Percentiles rank a stretch among this genome's conserved stretches.
Conservation (phyloP, 2,888 invertebrate genomes). For the Oscheius sp. region DNA sequence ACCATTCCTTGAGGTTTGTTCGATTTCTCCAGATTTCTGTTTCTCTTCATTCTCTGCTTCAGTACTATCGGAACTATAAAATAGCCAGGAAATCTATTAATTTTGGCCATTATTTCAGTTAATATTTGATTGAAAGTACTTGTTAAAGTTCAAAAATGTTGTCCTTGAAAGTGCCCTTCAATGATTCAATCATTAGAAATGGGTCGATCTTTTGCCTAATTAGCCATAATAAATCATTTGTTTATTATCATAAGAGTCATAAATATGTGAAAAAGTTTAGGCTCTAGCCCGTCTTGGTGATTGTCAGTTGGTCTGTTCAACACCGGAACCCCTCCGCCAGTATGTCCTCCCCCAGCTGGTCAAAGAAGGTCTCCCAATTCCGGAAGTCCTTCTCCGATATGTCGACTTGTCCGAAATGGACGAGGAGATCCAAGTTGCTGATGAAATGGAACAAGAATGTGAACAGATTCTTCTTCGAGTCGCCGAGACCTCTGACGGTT, state of each 20-base stretch:
- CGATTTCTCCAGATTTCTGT: background rate
- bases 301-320: constrained; percentile 32
- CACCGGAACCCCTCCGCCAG: constrained; percentile 30
- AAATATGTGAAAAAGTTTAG: background rate
- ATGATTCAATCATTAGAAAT: too few relatives aligned
- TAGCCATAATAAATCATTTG: too few relatives aligned
- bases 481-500: constrained; percentile 1
- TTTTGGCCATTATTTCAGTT: too few relatives aligned
- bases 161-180: too few relatives aligned
- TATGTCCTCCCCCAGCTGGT: constrained; percentile 24
- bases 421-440: constrained; percentile 8
- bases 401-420: constrained; percentile 29
- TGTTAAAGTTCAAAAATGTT: too few relatives aligned
- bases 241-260: too few relatives aligned
- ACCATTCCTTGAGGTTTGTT: constrained; percentile 31
- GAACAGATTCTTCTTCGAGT: constrained; percentile 22
- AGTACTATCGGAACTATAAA: background rate
- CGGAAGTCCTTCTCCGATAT: constrained; percentile 25
- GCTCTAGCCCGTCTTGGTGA: constrained; percentile 33
- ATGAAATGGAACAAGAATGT: constrained; percentile 34
- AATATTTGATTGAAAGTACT: too few relatives aligned
- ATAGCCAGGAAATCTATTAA: too few relatives aligned
- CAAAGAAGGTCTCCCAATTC: constrained; percentile 16
- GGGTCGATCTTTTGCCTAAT: too few relatives aligned
- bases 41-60: background rate